Base-by-base conservation (phyloP, 2,888 invertebrate species). In the Dasypogon diadema region DNA sequence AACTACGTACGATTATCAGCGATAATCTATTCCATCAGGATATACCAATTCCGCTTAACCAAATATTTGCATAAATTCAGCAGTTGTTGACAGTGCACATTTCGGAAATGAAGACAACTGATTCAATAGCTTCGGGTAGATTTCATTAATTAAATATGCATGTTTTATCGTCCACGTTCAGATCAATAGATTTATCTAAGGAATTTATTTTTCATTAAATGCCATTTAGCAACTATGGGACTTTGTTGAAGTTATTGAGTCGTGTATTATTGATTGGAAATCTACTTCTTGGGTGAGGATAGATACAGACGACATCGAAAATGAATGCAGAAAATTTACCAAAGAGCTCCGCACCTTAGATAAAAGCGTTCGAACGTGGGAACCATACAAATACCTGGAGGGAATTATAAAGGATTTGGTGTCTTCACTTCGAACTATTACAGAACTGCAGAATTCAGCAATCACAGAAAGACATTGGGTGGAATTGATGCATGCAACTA, bases 391-490 rank as follows among this genome's bases (percentile, higher is more conserved):
- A 14, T 89, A 91, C 24, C 89, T 94, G 78, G 97, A 98, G 85
- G 90, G 89, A 2, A 91, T 91, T 3, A 92, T 98, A 30, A 95
- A 94, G 87, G 98, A 98, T 85, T 92, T 98, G 89, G 90, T 98
- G 88, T 96, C 97, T 0, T 97, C 98, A 0, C 86, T 98, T 79
- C 89, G 96, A 84, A 97, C 97, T 0, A 95, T 98, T 1, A 94
- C 95, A 2, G 97, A 98, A 83, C 87, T 98, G 10, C 97, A 98
- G 85, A 98, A 98, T 87, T 96, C 97, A 0, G 94, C 97, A 0
- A 97, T 98, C 80, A 90, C 95, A 79, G 95, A 96, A 78, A 90
- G 98, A 56, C 98, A 98, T 87, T 98, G 98, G 98, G 88, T 92
- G 74, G 96, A 98, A 83, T 87, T 98, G 18, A 97, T 98, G 95